Evolutionary conservation across 1,140 invertebrate species (phyloP).

Genomic region (Heliconius nattereri): DNA sequence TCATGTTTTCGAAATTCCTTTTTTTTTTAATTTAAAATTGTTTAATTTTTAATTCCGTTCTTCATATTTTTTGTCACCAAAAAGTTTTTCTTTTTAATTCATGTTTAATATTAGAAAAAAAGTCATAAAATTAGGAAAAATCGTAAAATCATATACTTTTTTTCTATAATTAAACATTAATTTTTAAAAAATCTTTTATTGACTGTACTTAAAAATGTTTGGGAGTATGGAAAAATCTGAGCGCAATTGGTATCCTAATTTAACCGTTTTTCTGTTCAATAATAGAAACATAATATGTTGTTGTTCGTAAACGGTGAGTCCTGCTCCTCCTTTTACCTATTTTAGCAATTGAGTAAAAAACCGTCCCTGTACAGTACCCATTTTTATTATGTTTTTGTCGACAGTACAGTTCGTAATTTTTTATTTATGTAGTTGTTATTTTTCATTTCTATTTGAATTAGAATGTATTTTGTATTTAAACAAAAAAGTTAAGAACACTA

Average conservation of each 20-base stretch:
- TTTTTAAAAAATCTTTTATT: background rate
- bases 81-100: too few relatives aligned
- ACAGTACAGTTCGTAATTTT: background rate
- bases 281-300: background rate
- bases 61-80: too few relatives aligned
- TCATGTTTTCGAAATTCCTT: too few relatives aligned
- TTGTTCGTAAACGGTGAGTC: background rate
- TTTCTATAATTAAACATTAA: too few relatives aligned
- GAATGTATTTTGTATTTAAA: background rate
- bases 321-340: too few relatives aligned
- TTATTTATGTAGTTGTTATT: background rate
- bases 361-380: background rate
- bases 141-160: too few relatives aligned
- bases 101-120: too few relatives aligned
- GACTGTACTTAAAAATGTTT: background rate
- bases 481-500: background rate
- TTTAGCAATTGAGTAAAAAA: background rate
- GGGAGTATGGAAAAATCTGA: background rate
- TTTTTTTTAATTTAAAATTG: too few relatives aligned
- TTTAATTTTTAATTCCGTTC: too few relatives aligned
- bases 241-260: too few relatives aligned
- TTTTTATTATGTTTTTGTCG: background rate
- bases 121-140: too few relatives aligned
- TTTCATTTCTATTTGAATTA: background rate
- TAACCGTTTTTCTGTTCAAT: background rate